These are phyloP conservation scores for Atherinomorus stipes DNA, from an alignment of 2,113 vertebrate genomes.

Conservation along the genomic window DNA sequence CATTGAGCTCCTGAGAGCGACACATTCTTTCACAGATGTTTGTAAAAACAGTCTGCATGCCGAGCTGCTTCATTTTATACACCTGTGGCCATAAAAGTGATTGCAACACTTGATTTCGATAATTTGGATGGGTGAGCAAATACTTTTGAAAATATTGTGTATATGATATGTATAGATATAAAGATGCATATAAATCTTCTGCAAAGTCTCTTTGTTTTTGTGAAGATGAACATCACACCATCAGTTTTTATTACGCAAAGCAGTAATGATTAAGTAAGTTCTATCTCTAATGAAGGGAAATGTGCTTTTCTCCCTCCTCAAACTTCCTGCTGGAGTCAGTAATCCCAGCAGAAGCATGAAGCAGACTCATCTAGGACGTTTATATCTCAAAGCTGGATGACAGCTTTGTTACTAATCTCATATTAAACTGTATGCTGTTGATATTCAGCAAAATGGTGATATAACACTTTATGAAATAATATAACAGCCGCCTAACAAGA, in stretches of 20 bases:
- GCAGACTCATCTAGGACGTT: conserved; percentile 1
- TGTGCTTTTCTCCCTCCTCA: neutral
- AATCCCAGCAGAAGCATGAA: conserved; percentile 16
- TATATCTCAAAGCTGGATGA: neutral
- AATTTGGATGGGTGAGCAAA: too few species aligned
- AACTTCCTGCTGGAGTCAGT: neutral
- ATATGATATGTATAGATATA: too few species aligned
- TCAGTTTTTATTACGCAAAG: too few species aligned
- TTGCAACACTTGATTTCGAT: too few species aligned
- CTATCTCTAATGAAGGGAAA: neutral
- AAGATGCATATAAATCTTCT: neutral
- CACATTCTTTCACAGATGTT: too few species aligned
- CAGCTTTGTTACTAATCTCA: conserved; percentile 2
- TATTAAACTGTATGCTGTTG: neutral
- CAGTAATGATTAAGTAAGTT: neutral
- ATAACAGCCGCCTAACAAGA: conserved; percentile 7
- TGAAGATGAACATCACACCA: too few species aligned
- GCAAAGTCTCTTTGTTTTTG: neutral
- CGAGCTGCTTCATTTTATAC: too few species aligned
- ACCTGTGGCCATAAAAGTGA: too few species aligned
- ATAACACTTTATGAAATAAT: conserved; percentile 17
- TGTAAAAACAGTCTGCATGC: too few species aligned
- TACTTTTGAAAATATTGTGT: too few species aligned
- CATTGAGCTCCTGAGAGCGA: too few species aligned
- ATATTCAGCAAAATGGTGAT: neutral